A percentile compares a stretch with the other conserved stretches of the same genome.
Conservation (phyloP, 1,140 invertebrate species). For the Tetragonula clypearis region DNA sequence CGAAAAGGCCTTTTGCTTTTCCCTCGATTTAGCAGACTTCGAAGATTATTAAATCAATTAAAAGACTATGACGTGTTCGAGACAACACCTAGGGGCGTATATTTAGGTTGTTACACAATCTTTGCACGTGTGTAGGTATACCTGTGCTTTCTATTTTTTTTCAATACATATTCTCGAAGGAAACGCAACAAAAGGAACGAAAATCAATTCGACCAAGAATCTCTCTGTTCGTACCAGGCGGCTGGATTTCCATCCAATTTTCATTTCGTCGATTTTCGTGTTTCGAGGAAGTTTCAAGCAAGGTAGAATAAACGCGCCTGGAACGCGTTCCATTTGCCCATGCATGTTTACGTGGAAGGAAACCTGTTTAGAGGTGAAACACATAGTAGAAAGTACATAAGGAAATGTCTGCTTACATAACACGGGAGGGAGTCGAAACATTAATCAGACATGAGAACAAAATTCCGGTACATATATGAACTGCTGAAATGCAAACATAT, state of each 20-base stretch:
- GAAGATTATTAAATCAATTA: not conserved
- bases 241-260: too few relatives aligned
- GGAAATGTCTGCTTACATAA: constrained; percentile 26
- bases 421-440: not conserved
- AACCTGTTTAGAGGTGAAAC: constrained; percentile 21
- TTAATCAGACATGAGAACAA: not conserved
- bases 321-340: not conserved
- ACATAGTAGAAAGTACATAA: constrained; percentile 38
- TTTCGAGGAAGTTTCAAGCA: not conserved
- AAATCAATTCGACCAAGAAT: too few relatives aligned
- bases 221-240: not conserved
- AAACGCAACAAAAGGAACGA: not conserved
- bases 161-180: not conserved
- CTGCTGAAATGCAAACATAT: not conserved
- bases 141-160: constrained; percentile 5
- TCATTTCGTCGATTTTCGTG: not conserved
- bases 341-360: not conserved
- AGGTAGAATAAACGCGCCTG: not conserved
- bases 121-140: too few relatives aligned
- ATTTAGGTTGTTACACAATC: constrained; percentile 4
- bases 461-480: not conserved
- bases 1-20: not conserved
- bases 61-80: not conserved
- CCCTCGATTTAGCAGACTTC: too few relatives aligned
- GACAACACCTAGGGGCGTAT: not conserved